These are phyloP conservation scores for Engystomops pustulosus DNA, from an alignment of 2,113 vertebrate species.

Conservation along the genomic window DNA sequence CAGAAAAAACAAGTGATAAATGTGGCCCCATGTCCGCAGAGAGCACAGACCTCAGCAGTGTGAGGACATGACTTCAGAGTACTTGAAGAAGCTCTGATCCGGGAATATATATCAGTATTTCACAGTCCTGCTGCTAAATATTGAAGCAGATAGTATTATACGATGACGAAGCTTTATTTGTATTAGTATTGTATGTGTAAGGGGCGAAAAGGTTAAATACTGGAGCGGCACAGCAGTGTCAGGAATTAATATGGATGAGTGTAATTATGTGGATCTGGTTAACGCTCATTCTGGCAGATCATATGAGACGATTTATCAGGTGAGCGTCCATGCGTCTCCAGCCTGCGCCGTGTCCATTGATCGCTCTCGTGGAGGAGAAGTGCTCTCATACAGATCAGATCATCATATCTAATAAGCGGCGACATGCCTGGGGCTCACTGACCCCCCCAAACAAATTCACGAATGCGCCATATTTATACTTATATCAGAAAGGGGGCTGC, in stretches of 20 bases:
- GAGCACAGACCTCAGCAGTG: too few relatives aligned
- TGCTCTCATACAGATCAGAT: too few relatives aligned
- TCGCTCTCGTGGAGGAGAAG: too few relatives aligned
- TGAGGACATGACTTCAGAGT: too few relatives aligned
- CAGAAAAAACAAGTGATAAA: too few relatives aligned
- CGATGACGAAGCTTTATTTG: not conserved
- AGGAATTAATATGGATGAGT: constrained; percentile 23
- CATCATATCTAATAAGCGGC: not conserved
- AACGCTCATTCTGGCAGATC: not conserved
- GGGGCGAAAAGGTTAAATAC: not conserved
- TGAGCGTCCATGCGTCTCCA: not conserved
- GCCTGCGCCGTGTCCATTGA: too few relatives aligned
- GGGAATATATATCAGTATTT: too few relatives aligned
- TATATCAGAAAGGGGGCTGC: too few relatives aligned
- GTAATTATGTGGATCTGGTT: not conserved
- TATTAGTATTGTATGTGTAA: not conserved
- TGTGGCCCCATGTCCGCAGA: too few relatives aligned
- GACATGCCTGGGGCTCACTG: not conserved
- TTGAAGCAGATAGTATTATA: not conserved
- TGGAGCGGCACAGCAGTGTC: not conserved
- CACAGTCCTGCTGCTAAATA: too few relatives aligned
- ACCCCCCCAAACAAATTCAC: not conserved
- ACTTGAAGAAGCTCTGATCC: too few relatives aligned
- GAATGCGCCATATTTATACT: too few relatives aligned
- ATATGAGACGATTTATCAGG: constrained; percentile 3